These are phyloP conservation scores for Sebastes cheni DNA, from an alignment of 2,797 vertebrate genomes.

Conservation along the genomic window DNA sequence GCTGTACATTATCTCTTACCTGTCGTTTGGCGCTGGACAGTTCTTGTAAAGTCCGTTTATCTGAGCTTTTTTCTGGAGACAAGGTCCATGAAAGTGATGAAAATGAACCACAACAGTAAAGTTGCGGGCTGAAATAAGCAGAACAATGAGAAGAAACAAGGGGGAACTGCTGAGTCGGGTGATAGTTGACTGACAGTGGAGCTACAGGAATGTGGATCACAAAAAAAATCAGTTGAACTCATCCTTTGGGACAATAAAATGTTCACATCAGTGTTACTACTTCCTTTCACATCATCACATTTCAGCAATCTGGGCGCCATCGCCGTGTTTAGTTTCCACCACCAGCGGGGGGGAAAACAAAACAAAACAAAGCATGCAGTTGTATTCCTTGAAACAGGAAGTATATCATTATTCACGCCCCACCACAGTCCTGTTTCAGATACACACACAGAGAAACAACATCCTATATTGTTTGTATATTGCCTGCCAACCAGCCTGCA, in stretches of 20 bases:
- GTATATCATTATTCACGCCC: not conserved
- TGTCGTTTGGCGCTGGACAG: not conserved
- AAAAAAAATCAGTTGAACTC: not conserved
- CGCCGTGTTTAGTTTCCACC: not conserved
- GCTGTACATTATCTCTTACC: too few species aligned
- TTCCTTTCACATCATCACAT: not conserved
- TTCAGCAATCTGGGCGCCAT: not conserved
- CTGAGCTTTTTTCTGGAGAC: too few species aligned
- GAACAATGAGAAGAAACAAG: too few species aligned
- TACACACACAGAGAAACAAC: slow-evolving; percentile 13
- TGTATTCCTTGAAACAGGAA: slow-evolving; percentile 3
- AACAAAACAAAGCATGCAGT: not conserved
- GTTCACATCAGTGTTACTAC: not conserved
- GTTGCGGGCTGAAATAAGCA: too few species aligned
- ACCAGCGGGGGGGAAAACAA: not conserved
- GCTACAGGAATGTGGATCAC: not conserved
- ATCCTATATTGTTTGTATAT: slow-evolving; percentile 8
- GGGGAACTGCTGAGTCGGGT: too few species aligned
- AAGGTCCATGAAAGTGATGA: too few species aligned
- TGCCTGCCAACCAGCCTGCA: slow-evolving; percentile 7
- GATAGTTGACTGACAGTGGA: not conserved
- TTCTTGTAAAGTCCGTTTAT: too few species aligned
- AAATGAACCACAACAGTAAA: too few species aligned
- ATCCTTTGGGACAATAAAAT: not conserved
- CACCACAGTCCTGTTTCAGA: slow-evolving; percentile 8